Conservation (phyloP, 2,113 vertebrate species). For the Harpagus bidentatus region DNA sequence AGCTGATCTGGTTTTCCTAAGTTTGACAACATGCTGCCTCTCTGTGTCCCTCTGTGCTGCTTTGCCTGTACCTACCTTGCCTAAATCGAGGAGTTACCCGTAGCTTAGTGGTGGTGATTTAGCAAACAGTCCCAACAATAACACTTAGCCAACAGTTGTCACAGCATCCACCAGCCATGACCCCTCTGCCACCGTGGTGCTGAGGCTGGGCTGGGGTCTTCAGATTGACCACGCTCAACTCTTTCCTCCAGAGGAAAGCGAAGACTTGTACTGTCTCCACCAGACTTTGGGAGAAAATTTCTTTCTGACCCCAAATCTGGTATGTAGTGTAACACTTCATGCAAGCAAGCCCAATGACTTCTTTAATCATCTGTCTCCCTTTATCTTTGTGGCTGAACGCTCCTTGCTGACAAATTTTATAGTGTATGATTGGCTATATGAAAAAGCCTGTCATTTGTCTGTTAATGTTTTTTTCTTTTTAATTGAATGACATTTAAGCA, state of each 20-base stretch:
- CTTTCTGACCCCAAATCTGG: neutral
- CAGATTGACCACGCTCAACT: neutral
- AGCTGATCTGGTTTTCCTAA: neutral
- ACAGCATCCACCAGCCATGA: neutral
- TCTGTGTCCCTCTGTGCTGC: neutral
- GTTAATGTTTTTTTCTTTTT: neutral
- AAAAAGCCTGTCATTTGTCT: neutral
- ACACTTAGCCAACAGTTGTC: neutral
- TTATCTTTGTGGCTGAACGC: neutral
- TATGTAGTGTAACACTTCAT: neutral
- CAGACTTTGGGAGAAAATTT: neutral
- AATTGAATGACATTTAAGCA: slow-evolving; percentile 4
- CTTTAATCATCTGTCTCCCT: neutral
- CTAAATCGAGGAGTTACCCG: neutral
- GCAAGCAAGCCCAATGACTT: neutral
- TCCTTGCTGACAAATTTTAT: neutral
- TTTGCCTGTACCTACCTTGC: neutral
- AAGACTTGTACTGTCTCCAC: neutral
- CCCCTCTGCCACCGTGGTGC: neutral
- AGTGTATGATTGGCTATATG: neutral
- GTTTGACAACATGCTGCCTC: neutral
- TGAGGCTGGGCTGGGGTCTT: neutral
- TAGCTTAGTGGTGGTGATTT: neutral
- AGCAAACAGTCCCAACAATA: neutral
- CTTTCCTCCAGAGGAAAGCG: neutral